These are phyloP conservation scores for Drosophila setifemur DNA, from an alignment of 1,140 invertebrate genomes.

Conservation along the genomic window DNA sequence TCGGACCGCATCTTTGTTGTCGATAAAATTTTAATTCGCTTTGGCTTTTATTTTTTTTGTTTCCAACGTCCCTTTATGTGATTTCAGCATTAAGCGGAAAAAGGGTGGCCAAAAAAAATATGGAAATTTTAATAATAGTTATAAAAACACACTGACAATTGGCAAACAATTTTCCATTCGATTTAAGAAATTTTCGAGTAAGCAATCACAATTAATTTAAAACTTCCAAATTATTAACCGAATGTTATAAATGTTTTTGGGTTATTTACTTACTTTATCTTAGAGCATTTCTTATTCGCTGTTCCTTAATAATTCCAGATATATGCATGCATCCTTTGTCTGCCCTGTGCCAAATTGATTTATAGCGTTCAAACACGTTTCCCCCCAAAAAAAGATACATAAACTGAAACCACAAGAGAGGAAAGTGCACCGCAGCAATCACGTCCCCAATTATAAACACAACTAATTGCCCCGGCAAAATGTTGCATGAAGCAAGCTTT, in stretches of 20 bases:
- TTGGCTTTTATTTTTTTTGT: conserved; percentile 52
- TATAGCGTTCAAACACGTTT: conserved; percentile 73
- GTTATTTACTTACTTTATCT: not conserved
- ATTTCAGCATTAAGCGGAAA: conserved; percentile 12
- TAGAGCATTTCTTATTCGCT: conserved; percentile 34
- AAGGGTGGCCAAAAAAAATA: not conserved
- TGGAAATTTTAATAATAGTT: not conserved
- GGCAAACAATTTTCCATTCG: not conserved
- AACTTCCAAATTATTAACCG: no score
- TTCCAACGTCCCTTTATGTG: conserved; percentile 17
- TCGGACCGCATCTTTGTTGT: conserved; percentile 73
- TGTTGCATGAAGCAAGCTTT: conserved; percentile 71
- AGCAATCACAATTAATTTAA: no score
- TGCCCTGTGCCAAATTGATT: conserved; percentile 67
- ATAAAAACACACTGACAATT: not conserved
- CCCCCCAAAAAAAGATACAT: conserved; percentile 19
- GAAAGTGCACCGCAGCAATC: conserved; percentile 28
- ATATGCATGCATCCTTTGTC: conserved; percentile 60
- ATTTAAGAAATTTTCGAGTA: not conserved
- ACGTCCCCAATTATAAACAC: conserved; percentile 73
- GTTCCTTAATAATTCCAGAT: not conserved
- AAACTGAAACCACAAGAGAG: not conserved
- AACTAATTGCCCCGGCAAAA: conserved; percentile 67
- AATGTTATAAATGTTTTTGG: no score
- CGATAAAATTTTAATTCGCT: conserved; percentile 78